These are phyloP conservation scores for Ligdia adustata DNA, from an alignment of 2,888 invertebrate genomes.

Conservation along the genomic window DNA sequence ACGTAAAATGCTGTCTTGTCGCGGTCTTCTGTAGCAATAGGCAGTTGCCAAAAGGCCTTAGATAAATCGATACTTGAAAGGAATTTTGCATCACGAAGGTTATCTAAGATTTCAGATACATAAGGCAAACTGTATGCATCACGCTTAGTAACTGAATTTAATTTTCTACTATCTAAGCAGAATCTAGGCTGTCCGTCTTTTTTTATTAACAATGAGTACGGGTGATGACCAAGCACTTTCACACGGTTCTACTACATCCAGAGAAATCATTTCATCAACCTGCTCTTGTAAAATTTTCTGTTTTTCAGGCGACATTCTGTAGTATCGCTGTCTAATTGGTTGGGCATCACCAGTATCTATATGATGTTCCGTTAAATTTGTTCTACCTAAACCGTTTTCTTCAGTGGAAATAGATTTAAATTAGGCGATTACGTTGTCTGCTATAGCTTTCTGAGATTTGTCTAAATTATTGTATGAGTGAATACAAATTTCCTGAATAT, in stretches of 20 bases:
- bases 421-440: constrained; percentile 27
- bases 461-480: too few species aligned
- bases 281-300: constrained; percentile 27
- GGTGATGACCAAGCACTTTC: constrained; percentile 39
- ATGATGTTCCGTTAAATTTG: constrained; percentile 27
- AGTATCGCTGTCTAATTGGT: constrained; percentile 38
- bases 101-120: constrained; percentile 40
- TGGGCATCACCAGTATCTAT: constrained; percentile 39
- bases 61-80: constrained; percentile 34
- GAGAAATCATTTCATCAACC: constrained; percentile 36
- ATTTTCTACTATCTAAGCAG: constrained; percentile 38
- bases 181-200: constrained; percentile 35
- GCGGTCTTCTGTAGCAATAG: constrained; percentile 22
- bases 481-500: too few species aligned
- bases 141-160: constrained; percentile 30
- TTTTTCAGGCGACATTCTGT: constrained; percentile 39
- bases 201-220: constrained; percentile 26
- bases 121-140: constrained; percentile 32
- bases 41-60: constrained; percentile 35
- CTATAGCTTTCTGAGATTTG: constrained; percentile 3
- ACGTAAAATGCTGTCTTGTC: constrained; percentile 35
- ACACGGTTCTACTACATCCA: constrained; percentile 33
- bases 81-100: constrained; percentile 36
- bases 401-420: constrained; percentile 11
- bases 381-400: constrained; percentile 36